Percentiles rank a stretch among this genome's conserved stretches.
phyloP scores from a whole-genome alignment of 2,113 vertebrate genomes.

The Haplotaxodon microlepis region DNA sequence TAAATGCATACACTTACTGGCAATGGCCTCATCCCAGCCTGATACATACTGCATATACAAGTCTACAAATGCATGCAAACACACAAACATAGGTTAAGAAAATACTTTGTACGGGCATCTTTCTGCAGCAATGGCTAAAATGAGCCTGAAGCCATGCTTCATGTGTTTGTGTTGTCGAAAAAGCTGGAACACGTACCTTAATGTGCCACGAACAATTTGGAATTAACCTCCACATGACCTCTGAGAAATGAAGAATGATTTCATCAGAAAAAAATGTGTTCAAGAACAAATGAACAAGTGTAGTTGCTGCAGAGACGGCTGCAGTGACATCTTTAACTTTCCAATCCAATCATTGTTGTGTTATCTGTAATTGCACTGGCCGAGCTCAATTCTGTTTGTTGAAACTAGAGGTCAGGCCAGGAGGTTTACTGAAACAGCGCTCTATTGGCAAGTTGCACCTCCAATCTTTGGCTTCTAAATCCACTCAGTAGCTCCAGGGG shows the following conservation, averaged over 20 bases:
- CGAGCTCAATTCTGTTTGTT: not conserved
- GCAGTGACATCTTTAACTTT: not conserved
- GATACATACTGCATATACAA: not conserved
- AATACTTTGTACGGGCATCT: not conserved
- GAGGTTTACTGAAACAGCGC: not conserved
- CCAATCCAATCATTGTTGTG: not conserved
- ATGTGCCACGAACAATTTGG: not conserved
- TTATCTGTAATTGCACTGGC: not conserved
- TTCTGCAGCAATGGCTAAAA: not conserved
- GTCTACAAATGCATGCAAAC: not conserved
- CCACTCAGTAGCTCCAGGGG: not conserved
- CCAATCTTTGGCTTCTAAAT: constrained; percentile 5
- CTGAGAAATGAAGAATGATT: not conserved
- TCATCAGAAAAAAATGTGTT: not conserved
- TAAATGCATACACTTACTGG: not conserved
- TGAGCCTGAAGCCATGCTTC: not conserved
- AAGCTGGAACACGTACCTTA: not conserved
- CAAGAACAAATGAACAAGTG: not conserved
- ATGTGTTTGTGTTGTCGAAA: not conserved
- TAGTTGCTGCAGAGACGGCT: not conserved
- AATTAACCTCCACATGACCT: not conserved
- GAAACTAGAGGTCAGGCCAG: not conserved
- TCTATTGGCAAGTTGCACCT: constrained; percentile 10
- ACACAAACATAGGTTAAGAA: not conserved
- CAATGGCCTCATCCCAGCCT: not conserved